Evolutionary conservation across 2,888 invertebrate genomes (phyloP).

Genomic region (Harpalus rufipes): DNA sequence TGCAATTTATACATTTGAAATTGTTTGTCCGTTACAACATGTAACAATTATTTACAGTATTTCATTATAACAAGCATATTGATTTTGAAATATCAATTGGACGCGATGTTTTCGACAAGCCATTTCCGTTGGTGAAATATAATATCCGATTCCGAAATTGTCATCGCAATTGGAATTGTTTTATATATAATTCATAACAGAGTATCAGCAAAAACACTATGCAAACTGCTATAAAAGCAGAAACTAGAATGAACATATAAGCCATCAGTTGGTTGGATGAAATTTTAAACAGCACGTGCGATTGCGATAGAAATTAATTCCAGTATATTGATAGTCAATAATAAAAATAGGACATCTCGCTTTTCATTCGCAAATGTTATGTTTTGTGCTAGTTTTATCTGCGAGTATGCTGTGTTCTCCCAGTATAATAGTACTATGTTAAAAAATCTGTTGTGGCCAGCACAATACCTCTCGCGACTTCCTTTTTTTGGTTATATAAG

Average conservation of each 20-base stretch:
- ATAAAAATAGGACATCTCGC: background rate
- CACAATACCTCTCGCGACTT: too few species aligned
- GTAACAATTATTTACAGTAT: constrained; percentile 32
- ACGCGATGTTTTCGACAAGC: constrained; percentile 31
- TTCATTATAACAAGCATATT: constrained; percentile 43
- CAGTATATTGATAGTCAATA: background rate
- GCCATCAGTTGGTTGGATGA: background rate
- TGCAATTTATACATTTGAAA: background rate
- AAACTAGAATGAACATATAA: background rate
- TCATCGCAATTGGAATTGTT: constrained; percentile 40
- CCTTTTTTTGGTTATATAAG: too few species aligned
- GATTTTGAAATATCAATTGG: constrained; percentile 38
- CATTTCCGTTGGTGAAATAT: constrained; percentile 41
- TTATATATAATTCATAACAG: constrained; percentile 30
- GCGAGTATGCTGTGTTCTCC: too few species aligned
- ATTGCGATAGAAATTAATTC: background rate
- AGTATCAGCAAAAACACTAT: constrained; percentile 2
- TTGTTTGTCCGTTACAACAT: constrained; percentile 18
- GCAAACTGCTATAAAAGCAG: background rate
- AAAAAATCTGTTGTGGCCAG: too few species aligned
- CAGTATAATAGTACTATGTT: too few species aligned
- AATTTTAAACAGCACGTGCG: background rate
- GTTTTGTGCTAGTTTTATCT: too few species aligned
- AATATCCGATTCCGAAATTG: constrained; percentile 39
- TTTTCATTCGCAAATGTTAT: too few species aligned